Base-by-base conservation (phyloP, 2,797 vertebrate genomes). In the Pangasius mekongensis region DNA sequence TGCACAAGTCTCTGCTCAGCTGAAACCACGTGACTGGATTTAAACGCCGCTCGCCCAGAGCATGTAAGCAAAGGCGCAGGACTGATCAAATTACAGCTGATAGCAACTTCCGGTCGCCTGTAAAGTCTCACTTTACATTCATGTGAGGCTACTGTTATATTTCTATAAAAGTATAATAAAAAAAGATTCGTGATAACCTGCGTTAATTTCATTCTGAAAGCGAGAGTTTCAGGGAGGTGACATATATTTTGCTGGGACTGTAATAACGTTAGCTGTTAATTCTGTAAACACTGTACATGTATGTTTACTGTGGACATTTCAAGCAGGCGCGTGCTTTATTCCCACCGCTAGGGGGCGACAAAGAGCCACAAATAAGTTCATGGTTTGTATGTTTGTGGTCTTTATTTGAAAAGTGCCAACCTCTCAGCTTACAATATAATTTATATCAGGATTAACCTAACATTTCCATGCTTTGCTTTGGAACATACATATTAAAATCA, bases 291-390 rank as follows among this genome's bases (percentile, higher is more conserved):
- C 39, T 27, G 69, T 18, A 36, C n/a, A 22, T 24, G 1, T 11
- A 24, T 4, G 27, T 43, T 73, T 74, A 24, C 54, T 2, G 14
- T 16, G 36, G 6, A 43, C 6, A n/a, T 47, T 87, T 39, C 36
- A 73, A 71, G 39, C 24, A 47, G 20, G 56, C 16, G 14, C 10
- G 24, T 9, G 18, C 33, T 64, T 66, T 39, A 39, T 24, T 36
- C 0, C 0, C 22, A 73, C 84, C 89, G 87, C 33, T 89, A 89
- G 86, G 54, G 76, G 89, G 89, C 60, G 43, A 11, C 78, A 62
- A n/a, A 90, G 33, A 49, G 56, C 36, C 30, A 84, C 1, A 30
- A 83, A 74, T 77, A 82, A 86, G 39, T 67, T 77, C 5, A 85
- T 20, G 22, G 16, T 20, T n/a, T 2, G 43, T 62, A 13, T 16